Base-by-base conservation (phyloP, 2,888 invertebrate species). In the Chloromyia formosa region DNA sequence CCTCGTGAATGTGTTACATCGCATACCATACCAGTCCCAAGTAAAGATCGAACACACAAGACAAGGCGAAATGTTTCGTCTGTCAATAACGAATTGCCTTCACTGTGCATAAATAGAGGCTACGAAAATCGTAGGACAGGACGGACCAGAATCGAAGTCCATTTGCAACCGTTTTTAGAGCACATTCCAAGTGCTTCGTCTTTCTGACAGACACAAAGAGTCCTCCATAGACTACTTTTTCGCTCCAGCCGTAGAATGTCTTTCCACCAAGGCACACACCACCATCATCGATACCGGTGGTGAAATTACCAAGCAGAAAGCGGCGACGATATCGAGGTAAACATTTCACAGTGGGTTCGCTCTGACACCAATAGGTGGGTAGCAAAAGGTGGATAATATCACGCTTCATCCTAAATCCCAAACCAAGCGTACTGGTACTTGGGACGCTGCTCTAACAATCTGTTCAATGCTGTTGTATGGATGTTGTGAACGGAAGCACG, bases 21-120 rank as follows among this genome's bases (percentile, higher is more conserved):
- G 27, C 27, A 35, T 35, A 35, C 27, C 27, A 35, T 35, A 35
- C 27, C 27, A 35, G 27, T 35, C 27, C 7, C 27, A 35, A 35
- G 27, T 35, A 35, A 35, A 2, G 27, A 35, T 7, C 27, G 27
- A n/a, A 42, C n/a, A 71, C 56, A 56, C 40, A 58, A 49, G 49
- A 71, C 40, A 58, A 56, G 23, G 69, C 42, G 56, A 69, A 56
- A 40, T 58, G 58, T 71, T 58, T 53, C 40, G 53, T 53, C 69
- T 69, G 58, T 71, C 71, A 58, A 71, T 71, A 71, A 71, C 58
- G 58, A 40, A 71, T 71, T 58, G 56, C 35, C 56, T 71, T 42
- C 56, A 56, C 10, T 18, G n/a, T 27, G 20, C 53, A 58, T 53
- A 71, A 58, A 58, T 20, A 54, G 22, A 14, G 23, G 71, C 71